A percentile compares a stretch with the other conserved stretches of the same genome.
Conservation (phyloP, 2,113 vertebrate species). For the Meles meles region DNA sequence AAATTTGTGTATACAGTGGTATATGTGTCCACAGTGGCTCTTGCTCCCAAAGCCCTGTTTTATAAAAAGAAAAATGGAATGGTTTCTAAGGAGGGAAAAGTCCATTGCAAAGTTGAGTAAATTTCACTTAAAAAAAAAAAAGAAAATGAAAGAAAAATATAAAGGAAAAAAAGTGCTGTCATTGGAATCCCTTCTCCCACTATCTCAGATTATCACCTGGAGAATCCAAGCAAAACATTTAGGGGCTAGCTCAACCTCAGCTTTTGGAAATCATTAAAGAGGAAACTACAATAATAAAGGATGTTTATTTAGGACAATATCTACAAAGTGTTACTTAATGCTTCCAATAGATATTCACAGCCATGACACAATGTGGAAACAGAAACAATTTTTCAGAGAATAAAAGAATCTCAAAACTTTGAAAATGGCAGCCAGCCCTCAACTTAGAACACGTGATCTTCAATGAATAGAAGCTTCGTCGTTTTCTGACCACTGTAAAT, state of each 20-base stretch:
- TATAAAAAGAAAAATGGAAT: neutral
- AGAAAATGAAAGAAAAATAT: neutral
- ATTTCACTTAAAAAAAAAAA: neutral
- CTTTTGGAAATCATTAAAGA: neutral
- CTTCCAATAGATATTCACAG: neutral
- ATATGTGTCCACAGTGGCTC: too few relatives aligned
- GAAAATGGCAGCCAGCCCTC: neutral
- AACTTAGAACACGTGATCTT: neutral
- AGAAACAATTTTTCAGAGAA: neutral
- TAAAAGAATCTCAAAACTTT: neutral
- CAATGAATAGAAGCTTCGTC: neutral
- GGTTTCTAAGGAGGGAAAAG: neutral
- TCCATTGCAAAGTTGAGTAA: neutral
- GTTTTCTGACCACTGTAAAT: neutral
- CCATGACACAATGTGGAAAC: neutral
- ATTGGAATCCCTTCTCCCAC: neutral
- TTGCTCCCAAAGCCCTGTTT: neutral
- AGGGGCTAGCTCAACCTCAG: neutral
- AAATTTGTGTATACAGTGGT: neutral
- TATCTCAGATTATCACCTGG: neutral
- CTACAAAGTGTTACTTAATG: neutral
- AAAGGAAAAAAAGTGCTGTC: neutral
- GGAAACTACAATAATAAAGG: neutral
- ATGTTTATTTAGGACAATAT: neutral
- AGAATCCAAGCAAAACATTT: neutral